Base-by-base conservation (phyloP, 2,797 vertebrate genomes). In the Mallotus villosus region DNA sequence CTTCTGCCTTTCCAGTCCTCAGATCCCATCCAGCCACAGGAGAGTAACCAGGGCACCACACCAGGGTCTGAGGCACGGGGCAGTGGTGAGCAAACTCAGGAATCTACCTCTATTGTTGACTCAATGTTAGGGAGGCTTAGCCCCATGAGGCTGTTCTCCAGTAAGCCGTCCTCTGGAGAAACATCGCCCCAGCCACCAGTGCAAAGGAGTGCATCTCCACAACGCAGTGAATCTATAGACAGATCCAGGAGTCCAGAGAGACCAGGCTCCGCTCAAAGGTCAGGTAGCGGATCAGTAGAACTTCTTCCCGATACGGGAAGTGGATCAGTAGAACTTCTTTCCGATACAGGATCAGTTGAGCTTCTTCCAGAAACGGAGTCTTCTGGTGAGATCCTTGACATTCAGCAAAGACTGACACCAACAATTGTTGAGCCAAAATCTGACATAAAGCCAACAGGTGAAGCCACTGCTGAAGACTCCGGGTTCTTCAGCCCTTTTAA, bases 401-500 rank as follows among this genome's bases (percentile, higher is more conserved):
- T 85, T 76, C 87, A 90, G 61, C 89, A 89, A 73, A 92, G 87
- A 85, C 82, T 51, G 78, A 58, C 55, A 1, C 22, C 73, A 51
- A 6, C 70, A 19, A 41, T 74, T 24, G 66, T 81, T 71, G 90
- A 91, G 62, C 62, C 76, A 57, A 92, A 91, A 80, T 65, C 80
- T 66, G 90, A 91, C 78, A 37, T 57, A n/a, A 67, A 73, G 22
- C 21, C 72, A 49, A 4, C 25, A 49, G 65, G 53, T 72, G 66
- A 81, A n/a, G 63, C 63, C 69, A 79, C 46, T 77, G 46, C 84
- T 64, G 83, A 93, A 55, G 90, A 91, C 73, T 80, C 87, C 19
- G 92, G 94, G 77, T 96, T 97, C 73, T 95, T 98, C 74, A 95
- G 94, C 70, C 96, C 96, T 14, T 94, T 98, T 66, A 97, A 93